These are phyloP conservation scores for Craterocephalus amniculus DNA, from an alignment of 2,797 vertebrate species.

Conservation along the genomic window DNA sequence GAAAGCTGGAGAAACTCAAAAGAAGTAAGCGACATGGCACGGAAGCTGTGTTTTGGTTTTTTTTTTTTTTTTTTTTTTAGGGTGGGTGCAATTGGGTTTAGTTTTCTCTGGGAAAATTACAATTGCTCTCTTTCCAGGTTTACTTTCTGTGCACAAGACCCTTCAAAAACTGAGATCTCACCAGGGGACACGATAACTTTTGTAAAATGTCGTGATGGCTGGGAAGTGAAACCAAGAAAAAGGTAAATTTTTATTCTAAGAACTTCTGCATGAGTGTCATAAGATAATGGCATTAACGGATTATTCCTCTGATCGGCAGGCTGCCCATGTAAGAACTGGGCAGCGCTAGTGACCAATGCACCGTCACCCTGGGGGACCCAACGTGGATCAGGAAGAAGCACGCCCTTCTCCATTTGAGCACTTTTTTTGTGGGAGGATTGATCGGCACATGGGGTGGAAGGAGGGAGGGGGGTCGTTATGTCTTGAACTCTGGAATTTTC, in stretches of 20 bases:
- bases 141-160: slow-evolving; percentile 89
- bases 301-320: slow-evolving; percentile 69
- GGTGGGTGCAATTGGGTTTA: no score
- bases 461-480: slow-evolving; percentile 16
- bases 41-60: no score
- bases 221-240: slow-evolving; percentile 88
- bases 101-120: no score
- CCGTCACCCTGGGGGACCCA: slow-evolving; percentile 63
- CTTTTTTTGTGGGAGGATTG: slow-evolving; percentile 66
- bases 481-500: slow-evolving; percentile 38
- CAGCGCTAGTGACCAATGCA: slow-evolving; percentile 56
- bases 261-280: neutral
- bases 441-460: slow-evolving; percentile 34
- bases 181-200: slow-evolving; percentile 89
- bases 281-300: no score
- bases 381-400: slow-evolving; percentile 45
- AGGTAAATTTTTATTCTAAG: slow-evolving; percentile 73
- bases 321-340: slow-evolving; percentile 68
- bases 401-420: slow-evolving; percentile 66
- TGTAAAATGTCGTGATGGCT: slow-evolving; percentile 89
- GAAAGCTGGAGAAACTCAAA: slow-evolving; percentile 93
- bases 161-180: slow-evolving; percentile 81
- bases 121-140: slow-evolving; percentile 83
- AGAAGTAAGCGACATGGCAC: slow-evolving; percentile 83
- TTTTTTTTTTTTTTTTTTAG: no score